phyloP scores from a whole-genome alignment of 2,113 vertebrate genomes.

The Amblyopsis rosae region DNA sequence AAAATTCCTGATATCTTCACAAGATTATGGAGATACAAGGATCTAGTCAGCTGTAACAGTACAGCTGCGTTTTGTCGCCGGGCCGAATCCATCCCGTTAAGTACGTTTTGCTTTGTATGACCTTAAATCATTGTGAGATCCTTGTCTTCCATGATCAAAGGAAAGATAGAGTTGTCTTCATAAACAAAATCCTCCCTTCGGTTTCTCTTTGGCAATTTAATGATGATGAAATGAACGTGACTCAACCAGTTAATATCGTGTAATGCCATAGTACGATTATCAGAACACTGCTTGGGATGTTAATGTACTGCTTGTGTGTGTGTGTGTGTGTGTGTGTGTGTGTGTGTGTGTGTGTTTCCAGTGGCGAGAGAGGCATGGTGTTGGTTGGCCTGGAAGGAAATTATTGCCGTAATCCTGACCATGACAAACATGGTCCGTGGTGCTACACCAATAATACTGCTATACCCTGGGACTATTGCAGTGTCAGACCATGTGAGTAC shows the following conservation, averaged over 20 bases:
- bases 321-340: conserved; percentile 35
- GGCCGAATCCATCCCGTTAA: conserved; percentile 40
- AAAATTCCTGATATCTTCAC: no score
- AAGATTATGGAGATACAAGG: no score
- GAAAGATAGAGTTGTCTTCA: conserved; percentile 7
- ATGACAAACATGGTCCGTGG: conserved; percentile 97
- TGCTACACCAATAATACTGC: conserved; percentile 91
- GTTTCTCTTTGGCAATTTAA: conserved; percentile 20
- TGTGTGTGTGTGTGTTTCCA: conserved; percentile 47
- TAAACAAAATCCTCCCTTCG: not conserved
- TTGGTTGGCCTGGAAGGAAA: conserved; percentile 83
- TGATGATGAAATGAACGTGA: conserved; percentile 16
- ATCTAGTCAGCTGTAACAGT: no score
- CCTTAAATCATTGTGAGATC: conserved; percentile 36
- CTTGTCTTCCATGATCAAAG: conserved; percentile 17
- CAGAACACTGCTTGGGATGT: no score
- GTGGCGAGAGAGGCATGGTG: conserved; percentile 65
- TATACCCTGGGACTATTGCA: conserved; percentile 94
- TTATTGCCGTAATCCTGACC: conserved; percentile 95
- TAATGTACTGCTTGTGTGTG: not conserved
- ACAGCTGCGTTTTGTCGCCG: conserved; percentile 56
- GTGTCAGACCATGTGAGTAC: conserved; percentile 89
- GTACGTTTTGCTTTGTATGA: conserved; percentile 39
- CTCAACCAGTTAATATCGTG: not conserved
- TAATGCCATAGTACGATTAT: not conserved